A percentile compares a stretch with the other conserved stretches of the same genome.
These are phyloP conservation scores for Ophion slaviceki DNA, from an alignment of 2,888 invertebrate genomes.

Conservation along the genomic window DNA sequence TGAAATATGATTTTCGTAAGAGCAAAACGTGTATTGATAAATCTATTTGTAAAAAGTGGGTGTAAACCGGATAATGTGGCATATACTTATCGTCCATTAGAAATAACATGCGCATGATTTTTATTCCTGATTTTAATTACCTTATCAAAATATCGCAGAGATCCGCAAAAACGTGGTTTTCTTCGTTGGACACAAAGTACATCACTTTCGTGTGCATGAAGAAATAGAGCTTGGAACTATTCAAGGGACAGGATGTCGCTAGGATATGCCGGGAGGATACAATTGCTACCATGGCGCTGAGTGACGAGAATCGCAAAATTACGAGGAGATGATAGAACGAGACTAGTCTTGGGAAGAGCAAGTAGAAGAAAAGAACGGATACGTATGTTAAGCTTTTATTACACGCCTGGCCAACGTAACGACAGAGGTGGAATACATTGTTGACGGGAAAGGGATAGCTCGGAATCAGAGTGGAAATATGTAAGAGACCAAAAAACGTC, in stretches of 20 bases:
- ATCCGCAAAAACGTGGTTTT: too few relatives aligned
- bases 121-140: too few relatives aligned
- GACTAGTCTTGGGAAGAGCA: not conserved
- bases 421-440: slow-evolving; percentile 46
- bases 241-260: not conserved
- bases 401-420: slow-evolving; percentile 25
- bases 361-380: slow-evolving; percentile 12
- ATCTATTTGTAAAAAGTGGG: not conserved
- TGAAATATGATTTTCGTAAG: not conserved
- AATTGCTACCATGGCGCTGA: slow-evolving; percentile 26
- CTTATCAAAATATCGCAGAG: too few relatives aligned
- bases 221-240: not conserved
- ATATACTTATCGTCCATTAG: too few relatives aligned
- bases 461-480: slow-evolving; percentile 2
- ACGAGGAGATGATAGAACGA: slow-evolving; percentile 5
- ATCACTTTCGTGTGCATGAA: not conserved
- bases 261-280: slow-evolving; percentile 8
- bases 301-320: slow-evolving; percentile 28
- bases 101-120: too few relatives aligned
- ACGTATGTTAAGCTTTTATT: slow-evolving; percentile 18
- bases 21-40: not conserved
- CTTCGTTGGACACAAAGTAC: too few relatives aligned
- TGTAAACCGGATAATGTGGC: too few relatives aligned
- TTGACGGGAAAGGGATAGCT: slow-evolving; percentile 13
- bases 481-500: not conserved